Evolutionary conservation across 2,888 invertebrate genomes (phyloP), one percentile per base, ranked within the genome.

Genomic region (Ischnura elegans): DNA sequence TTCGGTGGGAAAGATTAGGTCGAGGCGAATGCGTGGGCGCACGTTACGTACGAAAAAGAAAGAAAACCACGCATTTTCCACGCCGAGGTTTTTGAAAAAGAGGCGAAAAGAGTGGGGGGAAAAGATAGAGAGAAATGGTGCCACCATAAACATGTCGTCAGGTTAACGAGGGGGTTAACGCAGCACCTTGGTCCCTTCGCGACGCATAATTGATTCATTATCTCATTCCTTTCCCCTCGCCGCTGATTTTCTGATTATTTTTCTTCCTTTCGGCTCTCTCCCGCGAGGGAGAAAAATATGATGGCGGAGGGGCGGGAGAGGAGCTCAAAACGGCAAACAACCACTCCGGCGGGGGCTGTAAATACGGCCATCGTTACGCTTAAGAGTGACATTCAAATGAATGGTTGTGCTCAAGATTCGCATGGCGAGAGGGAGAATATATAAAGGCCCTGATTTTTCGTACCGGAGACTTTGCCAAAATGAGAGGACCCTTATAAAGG

Each of bases 161-260:
- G 8, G 36, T 76, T 76, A 76, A 76, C 76, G 76, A 76, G 76
- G 76, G 76, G 76, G 76, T 36, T 76, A 76, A 76, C 76, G 76
- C 76, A 8, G 36, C 76, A 76, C 76, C 76, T 36, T 13, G 36
- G 36, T 36, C 76, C 76, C 36, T 51, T 51, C 76, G 76, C 76
- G 36, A 76, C 76, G 76, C 76, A 76, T 76, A 76, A 76, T 76
- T 76, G 76, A 76, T 76, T 76, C 76, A 76, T 76, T 76, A 76
- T 76, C 76, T 76, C 36, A 76, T 76, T 76, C 36, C 36, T 76
- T 76, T 36, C 16, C 16, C 6, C n/a, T 25, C 25, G 25, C n/a
- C 61, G 25, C 19, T 51, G 51, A 51, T 51, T 19, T 51, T 51
- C 19, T 51, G 51, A 51, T 51, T 25, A 61, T 25, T 16, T 6